Percentiles rank a stretch among this genome's conserved stretches.
These are phyloP conservation scores for Verasper variegatus DNA, from an alignment of 2,113 vertebrate genomes.

Conservation along the genomic window DNA sequence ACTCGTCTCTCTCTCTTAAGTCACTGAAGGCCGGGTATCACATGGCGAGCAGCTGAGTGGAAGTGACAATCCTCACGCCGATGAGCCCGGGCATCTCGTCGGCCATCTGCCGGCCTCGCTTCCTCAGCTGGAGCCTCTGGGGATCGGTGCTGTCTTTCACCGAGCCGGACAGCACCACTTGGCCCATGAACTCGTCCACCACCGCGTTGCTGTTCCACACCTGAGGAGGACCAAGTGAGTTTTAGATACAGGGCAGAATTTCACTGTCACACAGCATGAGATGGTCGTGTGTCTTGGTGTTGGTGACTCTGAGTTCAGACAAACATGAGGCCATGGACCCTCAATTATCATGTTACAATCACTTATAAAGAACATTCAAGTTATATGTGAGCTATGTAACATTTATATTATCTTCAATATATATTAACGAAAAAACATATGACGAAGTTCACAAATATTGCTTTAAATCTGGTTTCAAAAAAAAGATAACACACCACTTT, in stretches of 20 bases:
- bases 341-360: background rate
- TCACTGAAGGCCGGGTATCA: conserved; percentile 69
- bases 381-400: background rate
- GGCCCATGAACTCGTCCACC: conserved; percentile 89
- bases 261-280: too few relatives aligned
- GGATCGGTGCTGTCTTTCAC: conserved; percentile 75
- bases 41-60: conserved; percentile 87
- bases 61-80: conserved; percentile 84
- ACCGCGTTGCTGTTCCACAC: conserved; percentile 89
- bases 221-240: conserved; percentile 71
- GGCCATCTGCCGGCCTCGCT: conserved; percentile 73
- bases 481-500: too few relatives aligned
- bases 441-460: too few relatives aligned
- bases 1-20: background rate
- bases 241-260: background rate
- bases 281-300: background rate
- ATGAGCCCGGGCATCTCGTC: conserved; percentile 87
- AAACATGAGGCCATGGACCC: background rate
- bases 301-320: conserved; percentile 1
- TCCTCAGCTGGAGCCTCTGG: conserved; percentile 86
- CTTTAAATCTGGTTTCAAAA: too few relatives aligned
- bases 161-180: conserved; percentile 85
- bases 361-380: too few relatives aligned
- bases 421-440: too few relatives aligned
- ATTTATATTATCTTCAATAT: too few relatives aligned